Evolutionary conservation across 2,797 vertebrate species (phyloP).

Genomic region (Coendou prehensilis): DNA sequence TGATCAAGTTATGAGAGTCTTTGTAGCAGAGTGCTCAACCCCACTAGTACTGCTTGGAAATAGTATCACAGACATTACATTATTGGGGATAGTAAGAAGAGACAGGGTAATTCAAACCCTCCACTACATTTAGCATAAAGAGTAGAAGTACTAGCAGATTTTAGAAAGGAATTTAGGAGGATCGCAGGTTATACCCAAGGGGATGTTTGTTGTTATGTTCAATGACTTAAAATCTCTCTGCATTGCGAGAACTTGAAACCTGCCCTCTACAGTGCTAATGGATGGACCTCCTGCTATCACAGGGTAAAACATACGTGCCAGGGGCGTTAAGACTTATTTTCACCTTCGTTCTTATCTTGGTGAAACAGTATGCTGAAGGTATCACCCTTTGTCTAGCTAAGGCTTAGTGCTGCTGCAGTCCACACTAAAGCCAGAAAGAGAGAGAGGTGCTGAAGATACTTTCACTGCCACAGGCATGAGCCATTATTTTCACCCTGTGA

Average conservation of each 20-base stretch:
- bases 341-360: constrained; percentile 88
- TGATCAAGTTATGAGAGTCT: background rate
- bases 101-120: constrained; percentile 34
- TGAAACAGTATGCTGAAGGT: constrained; percentile 85
- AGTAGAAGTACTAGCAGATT: constrained; percentile 15
- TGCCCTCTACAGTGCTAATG: constrained; percentile 78
- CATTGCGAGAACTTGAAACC: constrained; percentile 81
- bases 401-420: constrained; percentile 78
- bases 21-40: background rate
- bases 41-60: background rate
- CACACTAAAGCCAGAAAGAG: constrained; percentile 77
- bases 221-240: constrained; percentile 82
- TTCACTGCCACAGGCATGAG: constrained; percentile 68
- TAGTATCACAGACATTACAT: constrained; percentile 66
- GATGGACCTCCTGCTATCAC: constrained; percentile 83
- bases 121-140: background rate
- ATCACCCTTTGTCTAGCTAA: constrained; percentile 83
- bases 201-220: constrained; percentile 57
- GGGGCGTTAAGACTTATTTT: constrained; percentile 87
- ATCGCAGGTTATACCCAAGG: constrained; percentile 39
- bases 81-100: constrained; percentile 57
- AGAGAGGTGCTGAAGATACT: constrained; percentile 68
- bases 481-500: constrained; percentile 75
- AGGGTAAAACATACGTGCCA: constrained; percentile 82
- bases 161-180: constrained; percentile 45